These are phyloP conservation scores for Oxyura jamaicensis DNA, from an alignment of 2,113 vertebrate genomes.

Conservation along the genomic window DNA sequence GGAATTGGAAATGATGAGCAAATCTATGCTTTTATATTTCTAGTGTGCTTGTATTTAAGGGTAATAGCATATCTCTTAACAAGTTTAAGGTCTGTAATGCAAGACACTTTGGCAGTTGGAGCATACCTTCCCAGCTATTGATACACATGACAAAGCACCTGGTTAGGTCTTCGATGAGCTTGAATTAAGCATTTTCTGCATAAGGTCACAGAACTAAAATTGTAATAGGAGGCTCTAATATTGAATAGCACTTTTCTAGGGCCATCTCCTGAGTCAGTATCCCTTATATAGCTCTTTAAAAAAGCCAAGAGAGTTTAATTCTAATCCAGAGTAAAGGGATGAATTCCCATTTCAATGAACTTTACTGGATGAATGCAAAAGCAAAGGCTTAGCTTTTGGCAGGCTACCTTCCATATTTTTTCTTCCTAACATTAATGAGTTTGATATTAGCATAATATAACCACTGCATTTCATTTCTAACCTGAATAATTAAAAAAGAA, in stretches of 20 bases:
- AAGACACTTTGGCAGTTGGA: not conserved
- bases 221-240: not conserved
- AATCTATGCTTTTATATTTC: not conserved
- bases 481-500: constrained; percentile 19
- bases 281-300: constrained; percentile 3
- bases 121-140: not conserved
- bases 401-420: constrained; percentile 26
- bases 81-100: not conserved
- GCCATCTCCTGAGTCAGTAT: not conserved
- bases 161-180: not conserved
- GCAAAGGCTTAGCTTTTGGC: constrained; percentile 29
- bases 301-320: not conserved
- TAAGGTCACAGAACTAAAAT: not conserved
- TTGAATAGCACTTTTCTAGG: not conserved
- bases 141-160: not conserved
- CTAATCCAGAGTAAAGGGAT: constrained; percentile 13
- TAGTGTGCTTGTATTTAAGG: not conserved
- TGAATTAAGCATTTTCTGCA: not conserved
- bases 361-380: constrained; percentile 15
- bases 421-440: constrained; percentile 18
- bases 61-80: not conserved
- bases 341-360: constrained; percentile 45
- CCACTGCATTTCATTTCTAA: constrained; percentile 5
- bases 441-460: constrained; percentile 46
- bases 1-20: not conserved